Base-by-base conservation (phyloP, 1,140 invertebrate genomes). In the Tetragonula clypearis region DNA sequence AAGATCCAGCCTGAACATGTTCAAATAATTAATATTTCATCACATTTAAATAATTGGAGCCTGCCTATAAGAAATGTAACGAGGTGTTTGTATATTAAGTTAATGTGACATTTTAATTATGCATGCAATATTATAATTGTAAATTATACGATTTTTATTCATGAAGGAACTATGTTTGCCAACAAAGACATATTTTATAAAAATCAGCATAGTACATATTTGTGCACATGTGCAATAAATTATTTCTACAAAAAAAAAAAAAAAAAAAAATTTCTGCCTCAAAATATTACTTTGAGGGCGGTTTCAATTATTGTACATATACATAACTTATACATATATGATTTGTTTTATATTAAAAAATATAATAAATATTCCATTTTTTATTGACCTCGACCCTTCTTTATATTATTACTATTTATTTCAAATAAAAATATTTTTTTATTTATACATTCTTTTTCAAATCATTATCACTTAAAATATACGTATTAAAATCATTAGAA, bases 281-380 rank as follows among this genome's bases (percentile, higher is more conserved):
- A 60, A 78, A 88, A 88, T 83, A 83, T 85, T 85, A 85, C 86
- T 90, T 89, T 85, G 86, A 85, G 85, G 87, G 82, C 91, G 89
- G 92, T 92, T 93, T 93, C 90, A 92, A 93, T 93, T 93, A 92
- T 93, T 93, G 91, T 92, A 92, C 65, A 92, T 92, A 93, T 35
- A 35, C 35, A 35, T 89, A 90, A 88, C 71, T 88, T 85, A 87
- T 87, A 92, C 87, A 93, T 88, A 88, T 91, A 92, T 85, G 88
- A 92, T 92, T 92, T 92, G 91, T 92, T 92, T 92, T 93, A 92
- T 92, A 92, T 93, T 92, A 91, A 92, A 90, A 91, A 87, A 85
- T 87, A 58, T 86, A 92, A 90, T 90, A 90, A 90, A 91, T 87
- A 87, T 87, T 86, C 76, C 71, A 82, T 84, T 92, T 88, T 85